Evolutionary conservation across 2,113 vertebrate species (phyloP), one percentile per base, ranked within the genome.

Genomic region (Elgaria multicarinata): DNA sequence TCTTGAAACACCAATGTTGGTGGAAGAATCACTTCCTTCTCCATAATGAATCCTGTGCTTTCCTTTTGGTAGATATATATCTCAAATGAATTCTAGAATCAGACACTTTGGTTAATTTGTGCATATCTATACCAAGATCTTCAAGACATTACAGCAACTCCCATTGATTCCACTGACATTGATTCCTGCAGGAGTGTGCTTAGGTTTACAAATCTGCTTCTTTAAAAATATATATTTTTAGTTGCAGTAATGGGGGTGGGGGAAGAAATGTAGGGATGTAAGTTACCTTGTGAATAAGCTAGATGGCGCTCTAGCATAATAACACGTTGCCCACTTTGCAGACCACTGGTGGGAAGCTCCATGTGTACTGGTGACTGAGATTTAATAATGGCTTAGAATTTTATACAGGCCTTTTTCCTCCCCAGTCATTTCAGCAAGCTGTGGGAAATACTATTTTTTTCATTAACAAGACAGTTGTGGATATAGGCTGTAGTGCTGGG

Each of bases 291-390:
- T 80, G 24, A 81, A 75, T 36, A 62, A 75, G 89, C 89, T 90
- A 86, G 84, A 50, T 86, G 89, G 89, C 67, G 18, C 77, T 82
- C 26, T 50, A 81, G 33, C 67, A 86, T 67, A 81, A 82, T 28
- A 86, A 50, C 89, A 81, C 28, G 53, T n/a, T 86, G 53, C 16
- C 69, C 83, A 85, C 33, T 86, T 39, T 80, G 33, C 3, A 33
- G 78, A 33, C 44, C 85, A 62, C 28, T 22, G 33, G 67, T 31
- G 42, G 69, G 24, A 86, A 66, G 53, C 24, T 39, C n/a, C 55
- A 44, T 14, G 31, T 13, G 4, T 36, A 46, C 5, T 81, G 24
- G 39, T 33, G 53, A 53, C 24, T 44, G 9, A 86, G 58, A 36
- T 33, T 50, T 66, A 71, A 12, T 53, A 33, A 64, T 26, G 1